phyloP scores from a whole-genome alignment of 2,113 vertebrate species.

The Tinamus guttatus region DNA sequence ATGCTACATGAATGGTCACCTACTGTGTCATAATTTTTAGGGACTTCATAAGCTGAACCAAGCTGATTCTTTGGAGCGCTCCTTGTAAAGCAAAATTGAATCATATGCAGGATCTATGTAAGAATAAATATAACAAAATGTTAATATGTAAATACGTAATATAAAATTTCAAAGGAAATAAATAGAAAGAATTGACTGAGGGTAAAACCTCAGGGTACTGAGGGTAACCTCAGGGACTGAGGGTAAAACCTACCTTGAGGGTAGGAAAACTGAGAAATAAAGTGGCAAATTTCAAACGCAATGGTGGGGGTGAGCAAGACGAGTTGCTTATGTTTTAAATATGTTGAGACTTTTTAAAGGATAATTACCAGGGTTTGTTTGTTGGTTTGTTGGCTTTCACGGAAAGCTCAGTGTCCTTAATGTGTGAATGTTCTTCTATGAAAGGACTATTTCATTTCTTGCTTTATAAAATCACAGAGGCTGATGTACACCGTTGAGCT shows the following conservation, averaged over 20 bases:
- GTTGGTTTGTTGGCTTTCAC: too few relatives aligned
- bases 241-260: too few relatives aligned
- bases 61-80: neutral
- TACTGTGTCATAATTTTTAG: neutral
- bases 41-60: neutral
- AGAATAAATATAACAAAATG: neutral
- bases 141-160: too few relatives aligned
- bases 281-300: neutral
- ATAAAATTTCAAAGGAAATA: neutral
- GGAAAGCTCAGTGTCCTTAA: neutral
- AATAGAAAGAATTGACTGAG: neutral
- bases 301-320: neutral
- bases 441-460: neutral
- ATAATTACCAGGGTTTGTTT: neutral
- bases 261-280: neutral
- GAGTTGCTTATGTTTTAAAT: neutral
- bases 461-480: neutral
- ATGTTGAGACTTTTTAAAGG: neutral
- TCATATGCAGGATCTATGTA: neutral
- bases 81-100: neutral
- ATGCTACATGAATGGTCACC: neutral
- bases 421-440: neutral
- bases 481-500: neutral
- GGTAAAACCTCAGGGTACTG: too few relatives aligned
- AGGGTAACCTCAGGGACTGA: too few relatives aligned